These are phyloP conservation scores for Drosophila peninsularis DNA, from an alignment of 2,888 invertebrate genomes.

Conservation along the genomic window DNA sequence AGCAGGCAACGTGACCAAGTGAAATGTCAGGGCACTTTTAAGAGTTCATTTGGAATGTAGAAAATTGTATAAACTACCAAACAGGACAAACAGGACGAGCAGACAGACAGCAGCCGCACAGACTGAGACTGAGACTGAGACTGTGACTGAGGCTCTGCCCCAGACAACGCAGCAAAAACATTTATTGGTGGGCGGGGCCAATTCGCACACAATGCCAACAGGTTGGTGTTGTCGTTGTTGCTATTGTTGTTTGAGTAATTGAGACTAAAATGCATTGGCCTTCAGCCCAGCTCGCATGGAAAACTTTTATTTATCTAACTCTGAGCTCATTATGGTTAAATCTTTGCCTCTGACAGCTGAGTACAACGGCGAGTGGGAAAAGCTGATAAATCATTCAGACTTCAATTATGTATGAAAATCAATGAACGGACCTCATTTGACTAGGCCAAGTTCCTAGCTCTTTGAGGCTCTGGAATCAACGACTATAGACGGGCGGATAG, in stretches of 20 bases:
- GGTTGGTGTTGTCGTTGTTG: slow-evolving; percentile 58
- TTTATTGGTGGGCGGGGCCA: neutral
- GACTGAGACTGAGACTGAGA: too few species aligned
- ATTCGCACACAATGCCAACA: slow-evolving; percentile 57
- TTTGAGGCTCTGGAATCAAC: too few species aligned
- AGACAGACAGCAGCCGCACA: slow-evolving; percentile 1
- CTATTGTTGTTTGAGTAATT: slow-evolving; percentile 65
- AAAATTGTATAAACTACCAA: slow-evolving; percentile 49
- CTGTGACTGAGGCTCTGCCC: neutral
- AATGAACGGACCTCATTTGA: too few species aligned
- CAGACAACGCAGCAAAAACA: slow-evolving; percentile 3
- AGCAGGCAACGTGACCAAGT: slow-evolving; percentile 50
- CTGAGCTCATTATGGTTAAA: neutral
- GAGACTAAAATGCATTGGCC: slow-evolving; percentile 58
- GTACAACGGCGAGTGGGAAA: neutral
- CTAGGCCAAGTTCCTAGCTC: too few species aligned
- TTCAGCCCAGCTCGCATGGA: slow-evolving; percentile 15
- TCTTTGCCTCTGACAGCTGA: slow-evolving; percentile 8
- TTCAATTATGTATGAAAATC: too few species aligned
- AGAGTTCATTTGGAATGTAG: slow-evolving; percentile 65
- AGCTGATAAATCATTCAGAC: neutral
- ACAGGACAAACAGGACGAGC: slow-evolving; percentile 10
- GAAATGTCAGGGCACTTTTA: slow-evolving; percentile 72
- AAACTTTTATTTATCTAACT: neutral
- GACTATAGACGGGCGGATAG: too few species aligned